A percentile compares a stretch with the other conserved stretches of the same genome.
phyloP scores from a whole-genome alignment of 2,888 invertebrate species.

The Cantharis rufa region DNA sequence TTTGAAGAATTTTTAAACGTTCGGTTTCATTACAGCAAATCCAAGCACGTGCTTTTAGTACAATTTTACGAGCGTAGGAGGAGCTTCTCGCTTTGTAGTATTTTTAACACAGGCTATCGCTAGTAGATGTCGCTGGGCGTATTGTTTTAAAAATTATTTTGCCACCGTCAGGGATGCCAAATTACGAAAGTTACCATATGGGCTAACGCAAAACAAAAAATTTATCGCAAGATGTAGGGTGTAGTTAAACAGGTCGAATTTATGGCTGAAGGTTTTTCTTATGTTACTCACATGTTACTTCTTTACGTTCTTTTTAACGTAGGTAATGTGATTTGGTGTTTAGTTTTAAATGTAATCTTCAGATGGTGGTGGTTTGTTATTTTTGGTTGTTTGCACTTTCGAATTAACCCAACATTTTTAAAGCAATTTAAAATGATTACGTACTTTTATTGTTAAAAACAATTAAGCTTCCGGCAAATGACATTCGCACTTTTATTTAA shows the following conservation, averaged over 20 bases:
- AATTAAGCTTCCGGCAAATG: neutral
- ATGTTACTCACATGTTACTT: neutral
- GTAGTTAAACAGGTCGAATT: neutral
- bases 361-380: neutral
- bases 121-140: neutral
- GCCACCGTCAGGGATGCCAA: neutral
- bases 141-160: neutral
- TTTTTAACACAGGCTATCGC: neutral
- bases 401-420: neutral
- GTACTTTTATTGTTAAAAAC: neutral
- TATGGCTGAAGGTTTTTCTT: neutral
- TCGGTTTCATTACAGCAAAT: neutral
- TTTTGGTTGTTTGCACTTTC: neutral
- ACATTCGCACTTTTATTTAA: neutral
- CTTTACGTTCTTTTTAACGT: neutral
- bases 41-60: neutral
- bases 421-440: neutral
- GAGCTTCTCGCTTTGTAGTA: neutral
- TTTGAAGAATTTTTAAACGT: too few relatives aligned
- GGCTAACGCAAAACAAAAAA: neutral
- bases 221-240: neutral
- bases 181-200: neutral
- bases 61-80: neutral
- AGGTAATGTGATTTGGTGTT: neutral
- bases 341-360: neutral